A percentile compares a stretch with the other conserved stretches of the same genome.
phyloP scores from a whole-genome alignment of 2,797 vertebrate genomes.

The Tauraco hartlaubi region DNA sequence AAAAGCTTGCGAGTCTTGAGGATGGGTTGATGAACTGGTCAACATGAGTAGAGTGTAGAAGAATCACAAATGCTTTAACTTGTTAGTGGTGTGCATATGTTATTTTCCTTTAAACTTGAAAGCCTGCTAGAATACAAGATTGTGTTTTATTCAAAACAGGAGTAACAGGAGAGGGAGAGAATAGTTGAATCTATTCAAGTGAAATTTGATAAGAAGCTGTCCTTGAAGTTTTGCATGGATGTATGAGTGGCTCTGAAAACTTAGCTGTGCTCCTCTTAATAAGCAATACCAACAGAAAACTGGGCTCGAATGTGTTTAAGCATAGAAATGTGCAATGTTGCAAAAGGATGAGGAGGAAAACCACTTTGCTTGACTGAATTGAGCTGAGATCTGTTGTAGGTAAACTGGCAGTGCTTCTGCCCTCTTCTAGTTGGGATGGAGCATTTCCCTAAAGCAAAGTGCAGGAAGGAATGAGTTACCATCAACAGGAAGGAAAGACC shows the following conservation, averaged over 20 bases:
- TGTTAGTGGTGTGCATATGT: not conserved
- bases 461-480: not conserved
- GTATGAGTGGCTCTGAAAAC: fast-evolving
- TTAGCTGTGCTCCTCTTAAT: not conserved
- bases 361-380: not conserved
- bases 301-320: not conserved
- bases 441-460: not conserved
- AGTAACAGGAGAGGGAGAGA: not conserved
- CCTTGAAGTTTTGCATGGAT: not conserved
- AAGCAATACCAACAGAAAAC: not conserved
- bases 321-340: not conserved
- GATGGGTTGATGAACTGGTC: not conserved
- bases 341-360: not conserved
- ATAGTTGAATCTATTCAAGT: not conserved
- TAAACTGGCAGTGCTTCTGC: not conserved
- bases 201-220: not conserved
- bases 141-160: not conserved
- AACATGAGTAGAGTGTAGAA: not conserved
- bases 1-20: not conserved
- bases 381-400: not conserved
- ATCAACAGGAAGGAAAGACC: not conserved
- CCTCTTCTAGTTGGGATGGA: not conserved
- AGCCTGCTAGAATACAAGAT: not conserved
- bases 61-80: not conserved
- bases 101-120: not conserved